Conservation (phyloP, 2,888 invertebrate species). For the Oxystoma pomonae region DNA sequence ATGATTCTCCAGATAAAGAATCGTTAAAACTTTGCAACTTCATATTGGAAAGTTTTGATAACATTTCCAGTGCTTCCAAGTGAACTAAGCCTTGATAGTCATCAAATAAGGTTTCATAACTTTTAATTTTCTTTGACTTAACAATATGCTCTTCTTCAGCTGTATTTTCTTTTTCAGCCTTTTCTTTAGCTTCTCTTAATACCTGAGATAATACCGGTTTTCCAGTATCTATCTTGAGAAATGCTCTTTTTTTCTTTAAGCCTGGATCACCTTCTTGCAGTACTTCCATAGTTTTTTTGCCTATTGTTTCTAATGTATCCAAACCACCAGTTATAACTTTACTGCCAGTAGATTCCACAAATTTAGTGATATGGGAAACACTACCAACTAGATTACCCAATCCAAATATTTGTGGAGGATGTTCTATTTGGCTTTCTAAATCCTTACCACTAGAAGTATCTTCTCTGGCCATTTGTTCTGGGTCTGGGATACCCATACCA, state of each 20-base stretch:
- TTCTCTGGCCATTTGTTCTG: conserved; percentile 67
- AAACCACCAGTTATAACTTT: conserved; percentile 72
- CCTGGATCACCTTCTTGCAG: conserved; percentile 91
- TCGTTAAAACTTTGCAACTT: conserved; percentile 60
- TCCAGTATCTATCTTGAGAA: conserved; percentile 58
- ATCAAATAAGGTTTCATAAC: conserved; percentile 77
- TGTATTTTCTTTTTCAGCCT: conserved; percentile 54
- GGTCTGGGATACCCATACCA: conserved; percentile 78
- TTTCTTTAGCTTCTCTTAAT: conserved; percentile 68
- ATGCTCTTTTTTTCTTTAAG: conserved; percentile 70
- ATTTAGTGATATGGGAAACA: conserved; percentile 58
- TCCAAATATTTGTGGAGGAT: conserved; percentile 22
- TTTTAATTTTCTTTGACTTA: conserved; percentile 13
- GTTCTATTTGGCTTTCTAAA: conserved; percentile 25
- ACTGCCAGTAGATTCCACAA: conserved; percentile 61
- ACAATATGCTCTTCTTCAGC: conserved; percentile 10
- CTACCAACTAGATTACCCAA: conserved; percentile 62
- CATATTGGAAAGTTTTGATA: conserved; percentile 76
- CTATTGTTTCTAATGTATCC: conserved; percentile 88
- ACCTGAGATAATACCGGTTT: conserved; percentile 62
- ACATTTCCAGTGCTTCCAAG: conserved; percentile 86
- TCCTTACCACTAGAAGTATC: conserved; percentile 32
- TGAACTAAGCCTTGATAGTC: conserved; percentile 86
- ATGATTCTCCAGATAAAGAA: conserved; percentile 54
- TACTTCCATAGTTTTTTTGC: conserved; percentile 92